Evolutionary conservation across 2,888 invertebrate genomes (phyloP).

Genomic region (Lacanobia wlatinum): DNA sequence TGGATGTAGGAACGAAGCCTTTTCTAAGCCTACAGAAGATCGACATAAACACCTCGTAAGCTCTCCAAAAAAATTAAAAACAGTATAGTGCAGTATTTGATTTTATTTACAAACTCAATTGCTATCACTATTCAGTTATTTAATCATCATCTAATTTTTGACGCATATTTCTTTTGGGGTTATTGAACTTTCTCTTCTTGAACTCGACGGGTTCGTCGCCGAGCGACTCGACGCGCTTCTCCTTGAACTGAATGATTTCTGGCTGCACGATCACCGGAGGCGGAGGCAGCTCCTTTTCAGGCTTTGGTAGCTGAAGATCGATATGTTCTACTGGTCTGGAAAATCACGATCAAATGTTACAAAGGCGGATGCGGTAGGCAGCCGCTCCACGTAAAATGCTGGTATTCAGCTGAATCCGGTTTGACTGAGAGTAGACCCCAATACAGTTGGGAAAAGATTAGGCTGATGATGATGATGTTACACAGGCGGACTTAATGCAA

Average conservation of each 20-base stretch:
- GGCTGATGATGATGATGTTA: too few species aligned
- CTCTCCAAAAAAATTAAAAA: neutral
- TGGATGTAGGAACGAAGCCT: neutral
- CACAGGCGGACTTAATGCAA: too few species aligned
- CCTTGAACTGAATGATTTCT: constrained; percentile 90
- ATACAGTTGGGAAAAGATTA: too few species aligned
- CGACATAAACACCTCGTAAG: neutral
- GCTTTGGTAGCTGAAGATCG: constrained; percentile 93
- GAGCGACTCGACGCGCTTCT: constrained; percentile 91
- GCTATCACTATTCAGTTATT: constrained; percentile 77
- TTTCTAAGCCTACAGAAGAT: neutral
- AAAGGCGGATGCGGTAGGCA: too few species aligned
- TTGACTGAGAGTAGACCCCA: too few species aligned
- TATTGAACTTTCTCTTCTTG: constrained; percentile 93
- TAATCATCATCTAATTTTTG: constrained; percentile 92
- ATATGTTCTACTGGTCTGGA: constrained; percentile 89
- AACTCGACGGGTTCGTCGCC: constrained; percentile 91
- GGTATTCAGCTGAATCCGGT: too few species aligned
- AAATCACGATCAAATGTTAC: neutral
- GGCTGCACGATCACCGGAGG: constrained; percentile 88
- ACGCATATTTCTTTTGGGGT: constrained; percentile 91
- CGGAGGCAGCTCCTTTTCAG: constrained; percentile 80
- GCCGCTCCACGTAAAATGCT: too few species aligned
- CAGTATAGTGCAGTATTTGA: neutral
- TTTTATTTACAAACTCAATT: constrained; percentile 55